A percentile compares a stretch with the other conserved stretches of the same genome.
Evolutionary conservation across 2,888 invertebrate genomes (phyloP).

Genomic region (Cryptosula pallasiana): DNA sequence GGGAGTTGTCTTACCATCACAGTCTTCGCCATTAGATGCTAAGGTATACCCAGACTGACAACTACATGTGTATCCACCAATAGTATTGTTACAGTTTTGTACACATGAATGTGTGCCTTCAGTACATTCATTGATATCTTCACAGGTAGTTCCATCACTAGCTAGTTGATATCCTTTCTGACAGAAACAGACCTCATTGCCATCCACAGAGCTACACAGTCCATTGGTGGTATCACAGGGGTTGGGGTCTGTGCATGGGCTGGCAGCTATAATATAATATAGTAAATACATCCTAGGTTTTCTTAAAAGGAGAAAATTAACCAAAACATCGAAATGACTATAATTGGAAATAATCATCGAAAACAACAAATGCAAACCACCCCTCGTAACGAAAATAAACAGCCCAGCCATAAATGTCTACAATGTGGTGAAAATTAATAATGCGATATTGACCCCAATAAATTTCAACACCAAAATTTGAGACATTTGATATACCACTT

Average conservation of each 20-base stretch:
- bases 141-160: slow-evolving; percentile 45
- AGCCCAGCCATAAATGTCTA: too few relatives aligned
- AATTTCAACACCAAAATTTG: too few relatives aligned
- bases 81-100: slow-evolving; percentile 61
- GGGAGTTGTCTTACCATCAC: slow-evolving; percentile 36
- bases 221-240: slow-evolving; percentile 12
- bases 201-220: slow-evolving; percentile 51
- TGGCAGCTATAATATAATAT: neutral
- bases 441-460: too few relatives aligned
- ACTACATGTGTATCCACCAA: slow-evolving; percentile 45
- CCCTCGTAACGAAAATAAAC: too few relatives aligned
- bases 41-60: slow-evolving; percentile 44
- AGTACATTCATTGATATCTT: slow-evolving; percentile 57
- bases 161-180: slow-evolving; percentile 44
- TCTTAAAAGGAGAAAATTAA: too few relatives aligned
- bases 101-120: slow-evolving; percentile 62
- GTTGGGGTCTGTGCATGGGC: neutral
- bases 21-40: slow-evolving; percentile 37
- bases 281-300: too few relatives aligned
- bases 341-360: too few relatives aligned
- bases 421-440: too few relatives aligned
- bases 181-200: slow-evolving; percentile 44
- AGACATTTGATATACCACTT: too few relatives aligned
- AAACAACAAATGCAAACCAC: too few relatives aligned
- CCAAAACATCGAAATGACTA: too few relatives aligned